Conservation (phyloP, 2,797 vertebrate genomes). For the Xyrichtys novacula region DNA sequence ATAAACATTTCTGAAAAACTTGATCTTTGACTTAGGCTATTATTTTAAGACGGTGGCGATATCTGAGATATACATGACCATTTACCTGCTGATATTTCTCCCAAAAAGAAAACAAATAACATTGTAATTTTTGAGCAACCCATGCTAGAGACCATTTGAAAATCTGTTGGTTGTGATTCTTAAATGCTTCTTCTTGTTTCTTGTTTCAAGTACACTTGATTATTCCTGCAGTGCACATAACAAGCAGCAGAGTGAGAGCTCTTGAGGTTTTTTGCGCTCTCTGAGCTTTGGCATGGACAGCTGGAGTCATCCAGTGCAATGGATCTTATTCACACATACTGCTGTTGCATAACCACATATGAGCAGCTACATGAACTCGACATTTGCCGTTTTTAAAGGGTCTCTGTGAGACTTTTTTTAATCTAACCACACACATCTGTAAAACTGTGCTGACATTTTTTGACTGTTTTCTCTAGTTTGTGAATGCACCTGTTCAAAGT, state of each 20-base stretch:
- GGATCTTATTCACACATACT: conserved; percentile 20
- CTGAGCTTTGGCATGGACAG: conserved; percentile 40
- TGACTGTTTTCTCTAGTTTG: not conserved
- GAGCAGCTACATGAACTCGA: not conserved
- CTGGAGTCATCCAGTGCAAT: conserved; percentile 40
- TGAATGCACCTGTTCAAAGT: too few species aligned
- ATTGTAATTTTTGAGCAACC: too few species aligned
- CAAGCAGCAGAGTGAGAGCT: conserved; percentile 57
- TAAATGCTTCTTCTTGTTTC: not conserved
- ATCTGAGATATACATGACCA: too few species aligned
- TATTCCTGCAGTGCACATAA: not conserved
- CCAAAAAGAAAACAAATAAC: too few species aligned
- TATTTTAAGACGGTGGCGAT: too few species aligned
- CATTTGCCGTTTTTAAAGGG: not conserved
- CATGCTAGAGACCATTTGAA: too few species aligned
- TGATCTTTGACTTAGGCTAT: too few species aligned
- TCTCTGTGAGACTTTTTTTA: too few species aligned
- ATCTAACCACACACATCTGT: not conserved
- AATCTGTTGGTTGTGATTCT: not conserved
- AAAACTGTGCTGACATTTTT: not conserved
- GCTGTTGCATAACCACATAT: conserved; percentile 29
- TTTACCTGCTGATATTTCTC: too few species aligned
- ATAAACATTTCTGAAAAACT: too few species aligned
- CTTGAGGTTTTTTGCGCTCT: conserved; percentile 24
- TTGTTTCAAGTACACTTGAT: not conserved